Evolutionary conservation across 2,113 vertebrate species (phyloP).

Genomic region (Catagonus wagneri): DNA sequence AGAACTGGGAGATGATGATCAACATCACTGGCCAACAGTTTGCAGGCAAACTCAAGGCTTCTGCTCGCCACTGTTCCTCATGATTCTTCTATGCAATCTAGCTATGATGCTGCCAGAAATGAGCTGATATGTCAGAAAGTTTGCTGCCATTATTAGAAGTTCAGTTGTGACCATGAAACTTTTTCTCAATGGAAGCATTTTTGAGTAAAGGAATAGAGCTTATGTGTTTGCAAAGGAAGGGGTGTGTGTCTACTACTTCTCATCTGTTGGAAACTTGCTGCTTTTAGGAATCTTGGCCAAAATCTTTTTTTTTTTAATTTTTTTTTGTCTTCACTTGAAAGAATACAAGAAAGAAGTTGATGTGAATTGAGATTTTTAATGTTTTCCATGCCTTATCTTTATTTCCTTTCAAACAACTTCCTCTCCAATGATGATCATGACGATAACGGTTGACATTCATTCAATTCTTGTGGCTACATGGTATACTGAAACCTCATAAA

Average conservation of each 20-base stretch:
- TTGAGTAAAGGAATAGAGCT: constrained; percentile 5
- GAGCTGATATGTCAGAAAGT: not conserved
- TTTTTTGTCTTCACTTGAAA: not conserved
- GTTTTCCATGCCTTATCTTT: constrained; percentile 42
- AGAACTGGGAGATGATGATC: not conserved
- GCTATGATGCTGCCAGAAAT: not conserved
- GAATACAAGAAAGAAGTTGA: constrained; percentile 43
- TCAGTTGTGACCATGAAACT: not conserved
- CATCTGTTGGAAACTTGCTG: not conserved
- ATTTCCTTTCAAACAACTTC: constrained; percentile 11
- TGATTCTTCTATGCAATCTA: not conserved
- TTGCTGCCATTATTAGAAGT: not conserved
- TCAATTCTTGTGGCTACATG: not conserved
- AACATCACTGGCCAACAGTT: not conserved
- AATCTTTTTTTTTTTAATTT: not conserved
- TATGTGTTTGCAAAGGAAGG: constrained; percentile 20
- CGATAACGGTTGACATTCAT: not conserved
- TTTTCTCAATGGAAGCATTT: constrained; percentile 6
- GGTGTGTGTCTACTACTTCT: not conserved
- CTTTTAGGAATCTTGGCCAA: constrained; percentile 28
- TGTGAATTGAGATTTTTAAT: constrained; percentile 54
- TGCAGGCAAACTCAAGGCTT: not conserved
- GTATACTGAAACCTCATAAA: not conserved
- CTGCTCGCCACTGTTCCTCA: not conserved
- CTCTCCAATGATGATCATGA: not conserved